phyloP scores from a whole-genome alignment of 2,797 vertebrate genomes.

The Adrianichthys oophorus region DNA sequence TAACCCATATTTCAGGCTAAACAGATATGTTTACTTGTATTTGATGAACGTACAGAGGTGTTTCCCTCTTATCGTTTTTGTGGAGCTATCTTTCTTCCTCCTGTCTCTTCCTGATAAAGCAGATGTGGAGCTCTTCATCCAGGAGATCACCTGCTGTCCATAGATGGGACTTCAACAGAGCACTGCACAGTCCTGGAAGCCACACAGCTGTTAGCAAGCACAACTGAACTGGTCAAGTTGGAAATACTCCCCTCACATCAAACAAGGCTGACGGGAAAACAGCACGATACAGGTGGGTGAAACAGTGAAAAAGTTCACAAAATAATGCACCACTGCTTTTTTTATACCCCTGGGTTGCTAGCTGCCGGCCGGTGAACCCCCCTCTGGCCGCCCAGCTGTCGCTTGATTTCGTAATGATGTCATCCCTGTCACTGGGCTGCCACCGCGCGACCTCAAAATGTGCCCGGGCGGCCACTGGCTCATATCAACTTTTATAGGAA shows the following conservation, averaged over 20 bases:
- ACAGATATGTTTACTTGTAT: too few relatives aligned
- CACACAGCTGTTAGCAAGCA: slow-evolving; percentile 89
- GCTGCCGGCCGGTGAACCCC: too few relatives aligned
- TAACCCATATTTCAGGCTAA: too few relatives aligned
- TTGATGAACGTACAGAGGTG: background rate
- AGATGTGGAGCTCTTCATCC: slow-evolving; percentile 90
- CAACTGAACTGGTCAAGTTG: slow-evolving; percentile 86
- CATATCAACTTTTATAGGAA: too few relatives aligned
- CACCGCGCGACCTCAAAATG: too few relatives aligned
- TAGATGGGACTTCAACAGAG: slow-evolving; percentile 92
- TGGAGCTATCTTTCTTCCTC: background rate
- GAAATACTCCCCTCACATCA: slow-evolving; percentile 91
- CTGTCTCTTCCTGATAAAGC: background rate
- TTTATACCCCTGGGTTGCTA: too few relatives aligned
- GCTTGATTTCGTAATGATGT: too few relatives aligned
- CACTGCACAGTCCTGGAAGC: slow-evolving; percentile 93
- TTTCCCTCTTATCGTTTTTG: background rate
- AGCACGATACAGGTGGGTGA: slow-evolving; percentile 86
- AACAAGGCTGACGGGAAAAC: slow-evolving; percentile 82
- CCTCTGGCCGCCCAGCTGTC: too few relatives aligned
- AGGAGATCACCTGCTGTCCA: slow-evolving; percentile 93
- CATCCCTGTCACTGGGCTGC: too few relatives aligned
- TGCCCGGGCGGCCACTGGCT: too few relatives aligned
- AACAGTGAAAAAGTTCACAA: background rate
- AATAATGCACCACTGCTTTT: background rate